Evolutionary conservation across 2,888 invertebrate species (phyloP).

Genomic region (Cremastobaeus sp.): DNA sequence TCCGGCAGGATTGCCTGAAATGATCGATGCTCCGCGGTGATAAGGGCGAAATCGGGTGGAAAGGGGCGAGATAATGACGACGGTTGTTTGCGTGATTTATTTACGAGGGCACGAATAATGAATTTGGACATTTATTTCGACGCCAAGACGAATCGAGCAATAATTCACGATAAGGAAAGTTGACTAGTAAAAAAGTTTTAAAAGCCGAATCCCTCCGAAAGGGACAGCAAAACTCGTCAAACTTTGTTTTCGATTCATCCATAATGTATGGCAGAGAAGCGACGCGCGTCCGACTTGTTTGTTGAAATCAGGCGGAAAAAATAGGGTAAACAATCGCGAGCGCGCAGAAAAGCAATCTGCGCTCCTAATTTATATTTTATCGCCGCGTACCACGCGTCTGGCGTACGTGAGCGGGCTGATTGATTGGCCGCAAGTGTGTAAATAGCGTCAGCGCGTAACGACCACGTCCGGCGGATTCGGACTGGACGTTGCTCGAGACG

Average conservation of each 20-base stretch:
- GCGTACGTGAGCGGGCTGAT: constrained; percentile 28
- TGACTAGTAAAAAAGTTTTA: neutral
- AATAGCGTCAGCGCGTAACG: constrained; percentile 13
- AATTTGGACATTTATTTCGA: constrained; percentile 14
- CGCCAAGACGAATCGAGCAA: neutral
- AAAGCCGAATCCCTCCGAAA: neutral
- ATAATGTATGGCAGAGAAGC: neutral
- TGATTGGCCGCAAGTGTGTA: constrained; percentile 25
- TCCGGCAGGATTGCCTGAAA: too few relatives aligned
- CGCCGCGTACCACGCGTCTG: constrained; percentile 14
- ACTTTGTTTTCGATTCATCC: neutral
- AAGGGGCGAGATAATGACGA: constrained; percentile 20
- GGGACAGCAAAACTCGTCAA: neutral
- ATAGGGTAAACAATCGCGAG: constrained; percentile 21
- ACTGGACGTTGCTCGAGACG: neutral
- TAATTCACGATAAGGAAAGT: neutral
- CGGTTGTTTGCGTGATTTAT: constrained; percentile 14
- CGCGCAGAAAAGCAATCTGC: constrained; percentile 12
- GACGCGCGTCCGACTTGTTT: constrained; percentile 1
- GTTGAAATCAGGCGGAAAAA: neutral
- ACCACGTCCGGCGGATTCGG: constrained; percentile 4
- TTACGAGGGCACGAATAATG: constrained; percentile 4
- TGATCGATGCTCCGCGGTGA: neutral
- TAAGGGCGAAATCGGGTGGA: constrained; percentile 21
- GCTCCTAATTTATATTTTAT: constrained; percentile 46